Conservation (phyloP, 2,113 vertebrate species). For the Menura novaehollandiae region DNA sequence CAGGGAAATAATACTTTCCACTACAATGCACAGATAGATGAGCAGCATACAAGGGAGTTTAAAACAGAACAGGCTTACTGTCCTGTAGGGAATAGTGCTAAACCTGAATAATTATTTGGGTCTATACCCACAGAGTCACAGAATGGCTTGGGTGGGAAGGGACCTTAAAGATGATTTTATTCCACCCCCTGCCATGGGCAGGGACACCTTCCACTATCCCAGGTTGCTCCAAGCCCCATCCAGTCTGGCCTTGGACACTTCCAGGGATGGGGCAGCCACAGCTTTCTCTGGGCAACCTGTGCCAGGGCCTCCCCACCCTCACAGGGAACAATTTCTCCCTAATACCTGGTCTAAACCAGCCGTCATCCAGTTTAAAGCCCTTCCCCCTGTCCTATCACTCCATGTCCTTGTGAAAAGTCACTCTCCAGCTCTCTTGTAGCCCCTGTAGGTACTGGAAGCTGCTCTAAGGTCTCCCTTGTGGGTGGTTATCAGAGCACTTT, state of each 20-base stretch:
- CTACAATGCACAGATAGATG: not conserved
- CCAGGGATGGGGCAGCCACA: not conserved
- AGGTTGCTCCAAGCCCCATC: not conserved
- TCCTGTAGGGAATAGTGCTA: not conserved
- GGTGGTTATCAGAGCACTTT: not conserved
- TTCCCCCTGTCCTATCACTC: not conserved
- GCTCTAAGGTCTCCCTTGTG: not conserved
- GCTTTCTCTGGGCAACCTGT: not conserved
- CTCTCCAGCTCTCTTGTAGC: not conserved
- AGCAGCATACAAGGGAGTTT: not conserved
- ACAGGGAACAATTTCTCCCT: not conserved
- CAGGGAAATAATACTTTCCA: not conserved
- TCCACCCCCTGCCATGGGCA: not conserved
- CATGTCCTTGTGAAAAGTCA: not conserved
- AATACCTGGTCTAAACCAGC: not conserved
- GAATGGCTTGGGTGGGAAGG: not conserved
- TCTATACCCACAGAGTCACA: not conserved
- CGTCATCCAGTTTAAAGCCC: not conserved
- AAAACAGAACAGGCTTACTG: not conserved
- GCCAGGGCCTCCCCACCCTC: not conserved
- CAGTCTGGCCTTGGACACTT: rapidly evolving
- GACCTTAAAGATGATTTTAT: not conserved
- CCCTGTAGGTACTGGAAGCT: not conserved
- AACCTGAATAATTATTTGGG: not conserved
- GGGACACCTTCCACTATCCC: not conserved